Conservation (phyloP, 2,888 invertebrate species). For the Diarsia brunnea region DNA sequence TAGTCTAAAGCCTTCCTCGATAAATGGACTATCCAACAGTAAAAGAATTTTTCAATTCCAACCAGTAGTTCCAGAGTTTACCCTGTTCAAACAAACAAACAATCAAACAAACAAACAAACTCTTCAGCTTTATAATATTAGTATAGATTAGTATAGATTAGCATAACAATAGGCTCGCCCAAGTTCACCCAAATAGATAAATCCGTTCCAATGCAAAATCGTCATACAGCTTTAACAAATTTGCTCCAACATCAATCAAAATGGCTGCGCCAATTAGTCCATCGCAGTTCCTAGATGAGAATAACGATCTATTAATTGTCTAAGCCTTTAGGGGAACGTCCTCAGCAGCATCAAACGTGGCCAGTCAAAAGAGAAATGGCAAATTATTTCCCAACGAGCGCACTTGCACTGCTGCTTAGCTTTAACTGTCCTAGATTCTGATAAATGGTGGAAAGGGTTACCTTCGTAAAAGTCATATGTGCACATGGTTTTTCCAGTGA, state of each 20-base stretch:
- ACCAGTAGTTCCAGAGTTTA: too few species aligned
- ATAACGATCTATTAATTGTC: neutral
- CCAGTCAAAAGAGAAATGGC: neutral
- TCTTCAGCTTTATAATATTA: too few species aligned
- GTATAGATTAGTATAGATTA: too few species aligned
- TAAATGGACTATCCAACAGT: too few species aligned
- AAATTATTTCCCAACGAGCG: neutral
- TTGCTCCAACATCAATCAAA: neutral
- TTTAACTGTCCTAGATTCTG: neutral
- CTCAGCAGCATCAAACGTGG: neutral
- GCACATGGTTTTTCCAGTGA: constrained; percentile 98
- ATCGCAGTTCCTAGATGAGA: too few species aligned
- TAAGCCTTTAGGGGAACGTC: neutral
- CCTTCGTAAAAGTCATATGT: constrained; percentile 99
- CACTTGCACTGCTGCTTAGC: neutral
- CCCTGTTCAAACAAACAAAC: too few species aligned
- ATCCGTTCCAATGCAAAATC: neutral
- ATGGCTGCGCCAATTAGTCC: neutral
- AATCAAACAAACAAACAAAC: too few species aligned
- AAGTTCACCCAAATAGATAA: neutral
- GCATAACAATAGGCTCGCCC: neutral
- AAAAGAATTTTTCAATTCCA: too few species aligned
- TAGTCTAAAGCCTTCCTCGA: too few species aligned
- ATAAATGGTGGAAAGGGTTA: constrained; percentile 69
- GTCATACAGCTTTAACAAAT: neutral